Evolutionary conservation across 2,113 vertebrate genomes (phyloP).

Genomic region (Phylloscopus trochiloides): DNA sequence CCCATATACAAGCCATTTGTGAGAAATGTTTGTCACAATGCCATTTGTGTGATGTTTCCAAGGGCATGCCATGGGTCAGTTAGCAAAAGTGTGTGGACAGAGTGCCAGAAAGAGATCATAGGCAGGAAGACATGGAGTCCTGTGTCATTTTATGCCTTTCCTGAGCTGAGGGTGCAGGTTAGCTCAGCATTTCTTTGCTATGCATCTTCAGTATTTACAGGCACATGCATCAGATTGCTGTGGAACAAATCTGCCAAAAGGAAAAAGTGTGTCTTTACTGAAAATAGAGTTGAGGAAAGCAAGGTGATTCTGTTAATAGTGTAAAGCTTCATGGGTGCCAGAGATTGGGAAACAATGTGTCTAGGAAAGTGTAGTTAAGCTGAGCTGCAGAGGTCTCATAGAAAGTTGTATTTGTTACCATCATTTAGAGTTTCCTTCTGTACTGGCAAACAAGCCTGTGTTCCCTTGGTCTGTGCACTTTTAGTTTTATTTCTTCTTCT

Average conservation of each 20-base stretch:
- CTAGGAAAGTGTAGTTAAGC: not conserved
- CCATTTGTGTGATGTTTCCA: not conserved
- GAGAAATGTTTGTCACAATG: not conserved
- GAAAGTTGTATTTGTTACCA: not conserved
- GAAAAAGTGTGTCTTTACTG: not conserved
- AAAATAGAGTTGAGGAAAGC: not conserved
- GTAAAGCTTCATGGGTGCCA: not conserved
- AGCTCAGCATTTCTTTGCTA: not conserved
- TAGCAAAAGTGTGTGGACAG: accelerated
- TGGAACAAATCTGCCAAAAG: not conserved
- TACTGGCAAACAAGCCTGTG: not conserved
- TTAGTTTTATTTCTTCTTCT: not conserved
- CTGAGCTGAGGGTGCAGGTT: not conserved
- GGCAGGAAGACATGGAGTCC: not conserved
- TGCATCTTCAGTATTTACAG: not conserved
- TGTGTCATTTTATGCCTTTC: not conserved
- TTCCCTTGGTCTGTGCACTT: not conserved
- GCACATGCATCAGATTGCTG: not conserved
- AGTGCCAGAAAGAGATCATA: not conserved
- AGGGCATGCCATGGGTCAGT: not conserved
- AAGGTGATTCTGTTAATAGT: not conserved
- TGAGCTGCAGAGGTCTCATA: not conserved
- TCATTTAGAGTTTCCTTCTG: not conserved
- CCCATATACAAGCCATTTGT: not conserved
- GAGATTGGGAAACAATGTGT: not conserved